Evolutionary conservation across 2,797 vertebrate species (phyloP).

Genomic region (Melanotaenia maccullochi): DNA sequence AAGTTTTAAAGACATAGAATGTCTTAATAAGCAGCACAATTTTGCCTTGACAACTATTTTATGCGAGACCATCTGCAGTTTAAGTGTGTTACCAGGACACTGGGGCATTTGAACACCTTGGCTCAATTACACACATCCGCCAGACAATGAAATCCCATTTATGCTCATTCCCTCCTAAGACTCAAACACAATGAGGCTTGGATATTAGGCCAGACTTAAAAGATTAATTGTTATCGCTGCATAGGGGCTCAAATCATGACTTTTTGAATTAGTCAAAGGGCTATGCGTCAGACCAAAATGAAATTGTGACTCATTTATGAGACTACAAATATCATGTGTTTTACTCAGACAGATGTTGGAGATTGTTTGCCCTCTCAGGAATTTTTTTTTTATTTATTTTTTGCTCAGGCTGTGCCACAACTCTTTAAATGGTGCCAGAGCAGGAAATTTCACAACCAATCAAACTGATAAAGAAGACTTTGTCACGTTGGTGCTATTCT

Average conservation of each 20-base stretch:
- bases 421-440: constrained; percentile 4
- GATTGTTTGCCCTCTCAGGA: constrained; percentile 1
- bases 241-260: constrained; percentile 10
- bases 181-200: neutral
- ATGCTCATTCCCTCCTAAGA: constrained; percentile 2
- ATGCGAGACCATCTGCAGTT: constrained; percentile 8
- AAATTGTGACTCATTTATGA: constrained; percentile 62
- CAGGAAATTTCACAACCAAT: constrained; percentile 29
- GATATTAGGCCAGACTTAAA: constrained; percentile 25
- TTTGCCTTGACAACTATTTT: constrained; percentile 7
- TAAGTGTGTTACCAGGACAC: neutral
- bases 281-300: constrained; percentile 50
- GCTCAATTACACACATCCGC: neutral
- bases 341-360: constrained; percentile 23
- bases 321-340: constrained; percentile 34
- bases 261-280: constrained; percentile 14
- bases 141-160: neutral
- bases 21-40: neutral
- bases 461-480: constrained; percentile 15
- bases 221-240: constrained; percentile 38
- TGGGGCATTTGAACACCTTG: constrained; percentile 17
- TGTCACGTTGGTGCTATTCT: constrained; percentile 9
- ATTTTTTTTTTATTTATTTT: constrained; percentile 4
- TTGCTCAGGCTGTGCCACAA: neutral
- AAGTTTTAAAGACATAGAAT: neutral